Base-by-base conservation (phyloP, 37 sponge, comb jelly and placozoan genomes). In the Axinella damicornis region DNA sequence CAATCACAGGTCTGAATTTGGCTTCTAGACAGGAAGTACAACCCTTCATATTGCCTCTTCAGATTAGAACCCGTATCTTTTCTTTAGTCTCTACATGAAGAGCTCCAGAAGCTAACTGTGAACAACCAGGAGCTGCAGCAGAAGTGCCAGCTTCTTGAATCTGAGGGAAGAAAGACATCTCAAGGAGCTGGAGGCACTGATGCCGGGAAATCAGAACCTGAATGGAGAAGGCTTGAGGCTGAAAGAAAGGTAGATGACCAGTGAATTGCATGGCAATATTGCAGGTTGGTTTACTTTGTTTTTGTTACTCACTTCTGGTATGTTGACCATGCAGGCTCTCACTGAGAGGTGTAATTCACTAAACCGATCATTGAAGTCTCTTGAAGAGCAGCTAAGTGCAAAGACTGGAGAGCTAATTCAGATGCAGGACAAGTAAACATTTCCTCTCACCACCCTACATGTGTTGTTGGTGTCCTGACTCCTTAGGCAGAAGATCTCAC, bases 71-170 rank as follows among this genome's bases (percentile, higher is more conserved):
- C 5, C 11, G 28, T 62, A 5, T 27, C 24, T 62, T 62, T 19
- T 62, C 28, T 27, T 27, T 27, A 62, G 64, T 24, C 24, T 5
- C 11, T 62, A 62, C 64, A 62, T 24, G 28, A 27, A 24, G 54
- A 72, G 54, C 41, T 72, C 12, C 53, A 72, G 25, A 20, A 24
- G 53, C 4, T 72, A 24, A 34, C 33, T 14, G 57, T 13, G 0
- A 22, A 59, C 27, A 56, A 57, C 20, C 59, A 30, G 6, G 70
- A 82, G 59, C 83, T 82, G 34, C 73, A 71, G 60, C 58, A 71
- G 15, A 69, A 30, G 61, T 69, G 22, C 15, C 52, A 28, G n/a
- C 52, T 33, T 25, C 62, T 82, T 16, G 65, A 62, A 40, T 63
- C 79, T 36, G 30, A 53, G 77, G 58, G 46, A 46, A 46, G 46